Evolutionary conservation across 2,113 vertebrate species (phyloP).

Genomic region (Cercopithecus mona): DNA sequence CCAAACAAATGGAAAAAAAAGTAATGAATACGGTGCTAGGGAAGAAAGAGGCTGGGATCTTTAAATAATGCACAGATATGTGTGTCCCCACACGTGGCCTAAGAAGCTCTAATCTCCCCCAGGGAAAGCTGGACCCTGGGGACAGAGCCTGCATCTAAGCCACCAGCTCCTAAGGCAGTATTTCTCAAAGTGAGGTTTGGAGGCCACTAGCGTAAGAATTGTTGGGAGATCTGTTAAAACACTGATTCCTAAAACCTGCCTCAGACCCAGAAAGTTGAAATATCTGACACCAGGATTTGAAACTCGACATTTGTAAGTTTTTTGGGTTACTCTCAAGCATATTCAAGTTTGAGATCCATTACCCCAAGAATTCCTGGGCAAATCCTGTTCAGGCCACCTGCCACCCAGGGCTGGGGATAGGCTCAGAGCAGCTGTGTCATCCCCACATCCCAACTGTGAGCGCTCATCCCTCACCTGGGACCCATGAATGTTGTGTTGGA

Average conservation of each 20-base stretch:
- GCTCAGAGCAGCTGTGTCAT: slow-evolving; percentile 56
- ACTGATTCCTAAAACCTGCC: not conserved
- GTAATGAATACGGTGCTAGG: not conserved
- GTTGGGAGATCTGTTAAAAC: not conserved
- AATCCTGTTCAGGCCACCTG: slow-evolving; percentile 68
- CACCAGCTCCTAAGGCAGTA: not conserved
- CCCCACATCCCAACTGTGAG: slow-evolving; percentile 73
- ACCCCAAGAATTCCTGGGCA: not conserved
- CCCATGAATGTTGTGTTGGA: slow-evolving; percentile 81
- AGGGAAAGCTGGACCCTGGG: not conserved
- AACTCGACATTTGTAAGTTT: not conserved
- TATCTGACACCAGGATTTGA: not conserved
- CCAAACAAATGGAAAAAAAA: not conserved
- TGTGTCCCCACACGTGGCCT: not conserved
- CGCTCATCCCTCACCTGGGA: slow-evolving; percentile 78
- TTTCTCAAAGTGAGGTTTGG: not conserved
- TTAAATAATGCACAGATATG: not conserved
- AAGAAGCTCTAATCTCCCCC: not conserved
- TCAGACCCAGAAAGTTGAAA: not conserved
- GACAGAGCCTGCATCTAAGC: not conserved
- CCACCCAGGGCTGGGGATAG: slow-evolving; percentile 56
- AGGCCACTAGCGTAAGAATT: not conserved
- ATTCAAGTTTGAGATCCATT: not conserved
- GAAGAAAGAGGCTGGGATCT: not conserved
- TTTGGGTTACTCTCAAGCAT: not conserved